phyloP scores from a whole-genome alignment of 2,113 vertebrate species.

The Cheirogaleus medius region DNA sequence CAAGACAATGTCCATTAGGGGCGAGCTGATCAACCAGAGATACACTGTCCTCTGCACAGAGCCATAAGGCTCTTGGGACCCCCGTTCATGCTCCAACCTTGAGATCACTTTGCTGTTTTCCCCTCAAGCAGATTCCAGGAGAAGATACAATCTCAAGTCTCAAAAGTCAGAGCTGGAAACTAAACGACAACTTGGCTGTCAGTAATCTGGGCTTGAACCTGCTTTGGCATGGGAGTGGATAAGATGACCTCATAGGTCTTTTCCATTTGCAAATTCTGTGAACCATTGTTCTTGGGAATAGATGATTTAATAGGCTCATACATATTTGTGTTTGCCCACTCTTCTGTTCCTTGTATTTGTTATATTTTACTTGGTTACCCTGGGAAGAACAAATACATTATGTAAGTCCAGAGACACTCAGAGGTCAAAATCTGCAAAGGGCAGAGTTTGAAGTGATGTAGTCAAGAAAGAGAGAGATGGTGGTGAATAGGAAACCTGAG shows the following conservation, averaged over 20 bases:
- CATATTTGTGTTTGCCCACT: slow-evolving; percentile 67
- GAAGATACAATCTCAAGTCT: slow-evolving; percentile 23
- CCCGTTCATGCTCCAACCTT: slow-evolving; percentile 43
- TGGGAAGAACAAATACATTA: slow-evolving; percentile 76
- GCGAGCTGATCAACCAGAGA: neutral
- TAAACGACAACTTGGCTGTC: slow-evolving; percentile 35
- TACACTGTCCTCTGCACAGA: neutral
- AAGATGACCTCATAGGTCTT: slow-evolving; percentile 75
- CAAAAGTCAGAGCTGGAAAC: slow-evolving; percentile 65
- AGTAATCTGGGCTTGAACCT: slow-evolving; percentile 68
- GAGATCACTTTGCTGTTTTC: slow-evolving; percentile 41
- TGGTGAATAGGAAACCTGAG: neutral
- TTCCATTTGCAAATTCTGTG: slow-evolving; percentile 74
- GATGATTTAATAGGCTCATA: slow-evolving; percentile 65
- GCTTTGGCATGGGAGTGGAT: slow-evolving; percentile 43
- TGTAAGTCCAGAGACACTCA: slow-evolving; percentile 59
- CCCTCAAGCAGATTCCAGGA: slow-evolving; percentile 26
- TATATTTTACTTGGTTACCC: slow-evolving; percentile 74
- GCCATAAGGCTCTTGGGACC: slow-evolving; percentile 33
- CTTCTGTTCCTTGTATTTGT: slow-evolving; percentile 69
- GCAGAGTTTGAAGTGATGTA: slow-evolving; percentile 54
- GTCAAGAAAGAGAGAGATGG: slow-evolving; percentile 34
- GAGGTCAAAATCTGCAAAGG: slow-evolving; percentile 69
- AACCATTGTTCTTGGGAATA: slow-evolving; percentile 76
- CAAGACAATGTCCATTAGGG: neutral